These are phyloP conservation scores for Camponotus floridanus DNA, from an alignment of 1,140 invertebrate species.

Conservation along the genomic window DNA sequence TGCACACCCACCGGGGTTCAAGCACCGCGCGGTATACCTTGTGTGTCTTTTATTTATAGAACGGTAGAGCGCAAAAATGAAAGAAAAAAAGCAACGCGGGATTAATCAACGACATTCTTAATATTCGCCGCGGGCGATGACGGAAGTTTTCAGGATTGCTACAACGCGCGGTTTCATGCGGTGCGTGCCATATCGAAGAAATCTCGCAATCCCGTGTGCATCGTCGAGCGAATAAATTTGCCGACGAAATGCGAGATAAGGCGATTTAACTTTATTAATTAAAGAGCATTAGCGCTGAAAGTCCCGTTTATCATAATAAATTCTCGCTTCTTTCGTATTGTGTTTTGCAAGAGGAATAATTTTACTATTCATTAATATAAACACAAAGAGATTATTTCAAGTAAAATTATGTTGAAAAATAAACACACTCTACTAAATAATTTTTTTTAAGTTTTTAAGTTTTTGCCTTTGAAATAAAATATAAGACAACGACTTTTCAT, in stretches of 20 bases:
- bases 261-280: conserved; percentile 39
- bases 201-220: conserved; percentile 36
- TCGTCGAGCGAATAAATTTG: conserved; percentile 46
- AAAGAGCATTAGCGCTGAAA: background rate
- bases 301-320: conserved; percentile 28
- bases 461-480: background rate
- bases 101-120: conserved; percentile 65
- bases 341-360: background rate
- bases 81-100: conserved; percentile 40
- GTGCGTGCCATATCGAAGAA: conserved; percentile 31
- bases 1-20: conserved; percentile 35
- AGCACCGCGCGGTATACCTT: conserved; percentile 18
- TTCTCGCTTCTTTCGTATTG: background rate
- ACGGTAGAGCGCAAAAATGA: conserved; percentile 32
- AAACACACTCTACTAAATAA: background rate
- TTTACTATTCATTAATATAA: background rate
- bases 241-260: conserved; percentile 18
- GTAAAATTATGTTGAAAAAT: background rate
- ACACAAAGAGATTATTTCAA: conserved; percentile 21
- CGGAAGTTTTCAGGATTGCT: conserved; percentile 59
- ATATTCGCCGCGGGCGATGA: conserved; percentile 59
- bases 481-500: background rate
- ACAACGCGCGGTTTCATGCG: conserved; percentile 44
- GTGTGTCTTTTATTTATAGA: conserved; percentile 52
- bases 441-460: background rate